Base-by-base conservation (phyloP, 35 echinoderm and acorn worm species). In the Anneissia japonica region DNA sequence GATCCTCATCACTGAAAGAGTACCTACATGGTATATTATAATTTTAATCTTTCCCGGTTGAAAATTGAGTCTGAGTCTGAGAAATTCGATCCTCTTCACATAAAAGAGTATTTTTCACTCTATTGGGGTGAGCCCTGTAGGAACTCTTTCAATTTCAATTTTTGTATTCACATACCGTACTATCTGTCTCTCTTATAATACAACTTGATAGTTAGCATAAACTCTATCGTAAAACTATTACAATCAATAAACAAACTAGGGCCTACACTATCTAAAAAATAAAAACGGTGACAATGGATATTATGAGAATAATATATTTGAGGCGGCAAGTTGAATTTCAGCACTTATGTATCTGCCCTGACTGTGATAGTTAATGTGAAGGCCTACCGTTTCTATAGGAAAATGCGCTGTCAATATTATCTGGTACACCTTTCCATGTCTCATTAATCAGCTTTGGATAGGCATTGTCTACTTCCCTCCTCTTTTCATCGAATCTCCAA, bases 381-480 rank as follows among this genome's bases (percentile, higher is more conserved):
- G 34, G 28, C 79, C 79, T 79, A 86, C 89, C 79, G 75, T 93
- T 92, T 43, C 55, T 38, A 30, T 85, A 88, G 16, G 86, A 29
- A 73, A 99, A 99, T 28, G 96, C 96, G 0, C 84, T 87, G 13
- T 85, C 84, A 14, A 99, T 43, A 17, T 86, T 82, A 81, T 77
- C 80, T 36, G 92, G 89, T 4, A 99, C 89, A 77, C 96, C 96
- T 10, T 86, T 74, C 74, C 93, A 99, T 0, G 91, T 73, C n/a
- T 45, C n/a, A 21, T 88, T 37, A 9, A 94, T 99, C 26, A 41
- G 81, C 19, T 86, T 86, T 1, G 96, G 96, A 45, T 76, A 99
- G 9, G 80, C 89, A 11, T 32, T 33, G 74, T 94, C 96, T 1
- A 99, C 92, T 28, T 74, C 46, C 73, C 84, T 81, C 0, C 37